phyloP scores from a whole-genome alignment of 37 sponge, comb jelly and placozoan species.

The Crambe crambe region DNA sequence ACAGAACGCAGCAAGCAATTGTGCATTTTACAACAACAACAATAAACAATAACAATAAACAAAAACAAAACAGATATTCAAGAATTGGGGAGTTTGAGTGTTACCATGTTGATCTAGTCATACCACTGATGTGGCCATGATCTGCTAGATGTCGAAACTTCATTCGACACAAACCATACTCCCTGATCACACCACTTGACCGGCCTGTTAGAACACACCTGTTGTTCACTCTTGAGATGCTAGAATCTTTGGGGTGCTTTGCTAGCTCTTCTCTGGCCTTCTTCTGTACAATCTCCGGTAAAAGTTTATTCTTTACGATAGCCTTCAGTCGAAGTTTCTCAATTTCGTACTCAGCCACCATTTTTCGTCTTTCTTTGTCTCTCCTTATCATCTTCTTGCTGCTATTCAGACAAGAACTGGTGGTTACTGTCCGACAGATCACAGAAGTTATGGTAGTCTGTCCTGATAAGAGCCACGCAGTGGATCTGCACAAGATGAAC shows the following conservation, averaged over 20 bases:
- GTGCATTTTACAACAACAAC: not conserved
- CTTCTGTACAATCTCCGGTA: constrained; percentile 53
- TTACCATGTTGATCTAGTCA: constrained; percentile 75
- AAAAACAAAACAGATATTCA: not conserved
- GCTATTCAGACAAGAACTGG: not conserved
- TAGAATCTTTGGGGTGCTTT: constrained; percentile 55
- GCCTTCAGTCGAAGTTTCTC: constrained; percentile 54
- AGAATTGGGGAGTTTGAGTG: not conserved
- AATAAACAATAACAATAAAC: not conserved
- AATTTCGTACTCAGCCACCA: constrained; percentile 47
- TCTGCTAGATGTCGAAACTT: constrained; percentile 76
- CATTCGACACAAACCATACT: constrained; percentile 61
- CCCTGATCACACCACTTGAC: constrained; percentile 49
- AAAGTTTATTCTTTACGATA: constrained; percentile 44
- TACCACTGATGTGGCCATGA: constrained; percentile 54
- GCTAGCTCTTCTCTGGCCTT: constrained; percentile 49
- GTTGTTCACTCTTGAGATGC: constrained; percentile 68
- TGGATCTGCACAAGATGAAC: not conserved
- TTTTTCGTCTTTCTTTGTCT: constrained; percentile 57
- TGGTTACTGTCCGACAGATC: not conserved
- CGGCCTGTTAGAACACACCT: constrained; percentile 80
- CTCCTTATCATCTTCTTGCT: constrained; percentile 44
- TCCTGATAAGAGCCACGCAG: not conserved
- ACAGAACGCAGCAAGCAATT: too few relatives aligned
- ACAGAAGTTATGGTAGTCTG: not conserved